phyloP scores from a whole-genome alignment of 2,888 invertebrate genomes.

The Amaurobius ferox region DNA sequence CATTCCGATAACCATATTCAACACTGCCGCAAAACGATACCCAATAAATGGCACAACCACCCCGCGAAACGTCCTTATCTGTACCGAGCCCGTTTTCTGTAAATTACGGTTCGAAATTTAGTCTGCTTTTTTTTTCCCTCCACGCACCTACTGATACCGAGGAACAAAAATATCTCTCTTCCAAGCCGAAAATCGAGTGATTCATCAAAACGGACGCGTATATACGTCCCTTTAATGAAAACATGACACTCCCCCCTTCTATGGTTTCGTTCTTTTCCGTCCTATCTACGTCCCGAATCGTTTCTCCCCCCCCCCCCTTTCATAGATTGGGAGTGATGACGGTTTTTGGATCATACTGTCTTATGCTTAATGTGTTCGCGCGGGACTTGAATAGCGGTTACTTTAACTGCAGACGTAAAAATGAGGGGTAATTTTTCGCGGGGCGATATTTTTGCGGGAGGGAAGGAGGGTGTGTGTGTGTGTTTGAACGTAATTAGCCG shows the following conservation, averaged over 20 bases:
- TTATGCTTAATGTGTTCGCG: neutral
- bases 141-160: neutral
- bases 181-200: neutral
- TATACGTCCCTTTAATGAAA: conserved; percentile 50
- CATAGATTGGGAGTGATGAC: neutral
- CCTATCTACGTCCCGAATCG: conserved; percentile 13
- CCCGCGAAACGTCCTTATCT: neutral
- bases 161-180: conserved; percentile 13
- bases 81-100: conserved; percentile 37
- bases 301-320: neutral
- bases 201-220: conserved; percentile 7
- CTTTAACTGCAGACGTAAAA: conserved; percentile 8
- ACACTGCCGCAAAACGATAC: conserved; percentile 48
- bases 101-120: conserved; percentile 55
- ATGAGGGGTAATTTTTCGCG: conserved; percentile 9
- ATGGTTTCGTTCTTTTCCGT: neutral
- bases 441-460: conserved; percentile 6
- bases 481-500: neutral
- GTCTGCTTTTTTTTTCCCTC: conserved; percentile 26
- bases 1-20: conserved; percentile 54
- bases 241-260: conserved; percentile 12
- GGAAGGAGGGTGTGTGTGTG: neutral
- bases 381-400: neutral
- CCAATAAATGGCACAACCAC: conserved; percentile 50
- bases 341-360: conserved; percentile 7